phyloP scores from a whole-genome alignment of 2,888 invertebrate genomes.

The Gortyna flavago region DNA sequence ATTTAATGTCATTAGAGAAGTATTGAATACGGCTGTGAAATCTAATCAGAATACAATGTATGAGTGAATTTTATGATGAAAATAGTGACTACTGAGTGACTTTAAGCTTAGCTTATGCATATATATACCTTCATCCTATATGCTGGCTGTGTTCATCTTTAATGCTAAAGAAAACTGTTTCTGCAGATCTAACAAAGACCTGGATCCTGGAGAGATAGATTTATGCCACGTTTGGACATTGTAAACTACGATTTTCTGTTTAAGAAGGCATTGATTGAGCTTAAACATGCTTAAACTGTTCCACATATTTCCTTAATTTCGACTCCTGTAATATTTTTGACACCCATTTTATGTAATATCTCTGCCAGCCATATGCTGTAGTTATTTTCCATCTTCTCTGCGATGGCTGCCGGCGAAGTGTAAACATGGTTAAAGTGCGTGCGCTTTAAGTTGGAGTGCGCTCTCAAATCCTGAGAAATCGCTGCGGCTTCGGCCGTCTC shows the following conservation, averaged over 20 bases:
- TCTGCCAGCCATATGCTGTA: not conserved
- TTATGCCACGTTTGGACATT: not conserved
- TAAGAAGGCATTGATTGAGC: not conserved
- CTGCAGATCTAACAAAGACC: not conserved
- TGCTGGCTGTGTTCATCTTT: not conserved
- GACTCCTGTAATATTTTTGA: not conserved
- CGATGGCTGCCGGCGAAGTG: slow-evolving; percentile 54
- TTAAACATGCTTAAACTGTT: not conserved
- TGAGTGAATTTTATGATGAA: not conserved
- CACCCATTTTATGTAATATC: slow-evolving; percentile 1
- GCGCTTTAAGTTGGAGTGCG: slow-evolving; percentile 77
- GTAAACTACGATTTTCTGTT: not conserved
- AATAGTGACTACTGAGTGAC: not conserved
- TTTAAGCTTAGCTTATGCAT: not conserved
- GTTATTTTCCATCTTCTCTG: slow-evolving; percentile 40
- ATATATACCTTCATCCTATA: not conserved
- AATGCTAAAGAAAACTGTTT: not conserved
- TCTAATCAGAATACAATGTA: not conserved
- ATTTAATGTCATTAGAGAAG: slow-evolving; percentile 20
- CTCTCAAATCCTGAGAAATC: slow-evolving; percentile 87
- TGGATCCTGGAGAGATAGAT: not conserved
- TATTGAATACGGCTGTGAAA: slow-evolving; percentile 9
- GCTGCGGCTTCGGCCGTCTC: slow-evolving; percentile 81
- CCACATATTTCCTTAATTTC: not conserved
- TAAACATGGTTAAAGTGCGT: slow-evolving; percentile 78